These are phyloP conservation scores for Poecilus cupreus DNA, from an alignment of 2,888 invertebrate species.

Conservation along the genomic window DNA sequence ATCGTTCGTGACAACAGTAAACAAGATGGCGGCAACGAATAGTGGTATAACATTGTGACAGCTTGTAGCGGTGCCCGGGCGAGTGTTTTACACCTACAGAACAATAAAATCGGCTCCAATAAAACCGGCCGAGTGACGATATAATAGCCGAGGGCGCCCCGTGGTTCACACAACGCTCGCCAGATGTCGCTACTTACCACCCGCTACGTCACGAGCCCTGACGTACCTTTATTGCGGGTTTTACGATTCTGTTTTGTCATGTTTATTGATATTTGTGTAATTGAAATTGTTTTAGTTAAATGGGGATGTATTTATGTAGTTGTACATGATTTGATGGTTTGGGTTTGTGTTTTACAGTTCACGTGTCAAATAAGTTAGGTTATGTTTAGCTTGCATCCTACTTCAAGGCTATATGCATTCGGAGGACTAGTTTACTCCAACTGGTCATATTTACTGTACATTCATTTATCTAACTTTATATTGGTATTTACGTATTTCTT, in stretches of 20 bases:
- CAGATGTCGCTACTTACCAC: constrained; percentile 55
- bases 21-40: constrained; percentile 11
- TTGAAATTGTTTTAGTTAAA: constrained; percentile 59
- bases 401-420: neutral
- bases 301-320: constrained; percentile 45
- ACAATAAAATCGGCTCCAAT: constrained; percentile 69
- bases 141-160: constrained; percentile 62
- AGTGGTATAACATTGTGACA: constrained; percentile 47
- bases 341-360: constrained; percentile 3
- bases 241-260: constrained; percentile 56
- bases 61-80: constrained; percentile 34
- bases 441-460: neutral
- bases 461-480: neutral
- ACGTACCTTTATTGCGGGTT: constrained; percentile 56
- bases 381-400: neutral
- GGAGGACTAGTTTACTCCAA: neutral
- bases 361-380: neutral
- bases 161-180: constrained; percentile 34
- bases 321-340: constrained; percentile 31
- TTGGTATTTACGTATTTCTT: neutral
- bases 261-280: constrained; percentile 58
- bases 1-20: neutral
- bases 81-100: constrained; percentile 69
- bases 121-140: constrained; percentile 68
- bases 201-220: constrained; percentile 48